Base-by-base conservation (phyloP, 2,797 vertebrate species). In the Denticeps clupeoides region DNA sequence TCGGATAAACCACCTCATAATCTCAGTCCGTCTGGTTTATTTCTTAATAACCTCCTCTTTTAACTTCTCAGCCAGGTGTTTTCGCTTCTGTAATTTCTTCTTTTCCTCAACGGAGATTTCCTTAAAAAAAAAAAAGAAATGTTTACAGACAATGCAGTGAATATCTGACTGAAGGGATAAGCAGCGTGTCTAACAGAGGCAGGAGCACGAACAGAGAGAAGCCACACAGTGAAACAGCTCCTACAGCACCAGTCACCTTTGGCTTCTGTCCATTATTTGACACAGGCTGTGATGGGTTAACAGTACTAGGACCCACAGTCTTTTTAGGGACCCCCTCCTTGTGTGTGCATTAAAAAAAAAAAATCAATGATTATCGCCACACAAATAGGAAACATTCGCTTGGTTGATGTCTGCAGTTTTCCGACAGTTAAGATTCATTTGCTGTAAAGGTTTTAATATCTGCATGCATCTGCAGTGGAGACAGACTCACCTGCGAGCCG, bases 31-130 rank as follows among this genome's bases (percentile, higher is more conserved):
- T n/a, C 8, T 9, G 46, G 27, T 26, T 76, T 71, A 93, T 69
- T 94, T 97, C 61, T 91, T 92, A 65, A 97, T 93, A 9, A 99
- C 95, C 80, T 99, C 93, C 70, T 99, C 91, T 77, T 93, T 96
- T 35, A 99, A 87, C 65, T 95, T 99, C 66, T 96, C 91, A 15
- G 95, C 93, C 47, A 99, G 79, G 62, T 93, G 81, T 71, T 89
- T 93, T 65, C 93, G 88, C 75, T 93, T 99, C 79, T 91, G 80
- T 21, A 96, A 65, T 49, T 77, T 88, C 69, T 93, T 92, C 61
- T 75, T 88, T 72, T 97, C 90, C 61, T 94, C 94, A 4, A 86
- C 85, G 31, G 91, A 86, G 59, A 91, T 81, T 49, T 85, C 87
- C 89, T 96, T 69, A 23, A 4, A 31, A 41, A 53, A 49, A 29